phyloP scores from a whole-genome alignment of 2,888 invertebrate species.

The Parelbella ahira region DNA sequence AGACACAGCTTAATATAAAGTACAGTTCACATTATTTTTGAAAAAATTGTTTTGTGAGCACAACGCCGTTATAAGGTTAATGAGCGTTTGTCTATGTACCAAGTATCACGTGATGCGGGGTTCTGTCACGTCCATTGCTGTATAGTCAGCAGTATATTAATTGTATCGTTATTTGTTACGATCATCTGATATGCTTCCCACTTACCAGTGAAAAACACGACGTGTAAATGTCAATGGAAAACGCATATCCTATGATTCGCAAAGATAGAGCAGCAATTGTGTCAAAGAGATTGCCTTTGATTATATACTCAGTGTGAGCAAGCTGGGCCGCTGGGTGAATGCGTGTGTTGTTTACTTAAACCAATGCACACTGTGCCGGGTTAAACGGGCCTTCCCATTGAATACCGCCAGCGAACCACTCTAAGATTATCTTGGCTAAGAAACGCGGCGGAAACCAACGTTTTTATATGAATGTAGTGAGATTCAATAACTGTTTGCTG shows the following conservation, averaged over 20 bases:
- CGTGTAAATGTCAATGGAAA: constrained; percentile 10
- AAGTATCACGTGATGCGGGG: too few relatives aligned
- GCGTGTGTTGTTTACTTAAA: constrained; percentile 22
- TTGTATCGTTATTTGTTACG: too few relatives aligned
- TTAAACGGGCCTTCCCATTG: constrained; percentile 13
- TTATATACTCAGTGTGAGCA: constrained; percentile 10
- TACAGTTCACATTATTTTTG: too few relatives aligned
- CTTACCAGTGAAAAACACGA: too few relatives aligned
- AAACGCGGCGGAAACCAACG: constrained; percentile 1
- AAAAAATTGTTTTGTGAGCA: too few relatives aligned
- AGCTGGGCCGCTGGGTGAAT: constrained; percentile 12
- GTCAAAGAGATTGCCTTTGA: constrained; percentile 3
- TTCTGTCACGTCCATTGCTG: too few relatives aligned
- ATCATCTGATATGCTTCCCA: too few relatives aligned
- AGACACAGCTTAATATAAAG: too few relatives aligned
- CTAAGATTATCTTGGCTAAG: constrained; percentile 6
- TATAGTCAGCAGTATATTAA: too few relatives aligned
- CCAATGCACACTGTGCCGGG: constrained; percentile 17
- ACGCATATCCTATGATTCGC: constrained; percentile 10
- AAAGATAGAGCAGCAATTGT: constrained; percentile 11
- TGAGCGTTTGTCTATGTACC: too few relatives aligned
- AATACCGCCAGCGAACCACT: constrained; percentile 16
- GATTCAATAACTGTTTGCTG: constrained; percentile 1
- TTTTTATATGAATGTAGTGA: too few relatives aligned
- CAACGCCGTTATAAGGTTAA: too few relatives aligned